Evolutionary conservation across 2,113 vertebrate species (phyloP), one percentile per base, ranked within the genome.

Genomic region (Varanus salvator): DNA sequence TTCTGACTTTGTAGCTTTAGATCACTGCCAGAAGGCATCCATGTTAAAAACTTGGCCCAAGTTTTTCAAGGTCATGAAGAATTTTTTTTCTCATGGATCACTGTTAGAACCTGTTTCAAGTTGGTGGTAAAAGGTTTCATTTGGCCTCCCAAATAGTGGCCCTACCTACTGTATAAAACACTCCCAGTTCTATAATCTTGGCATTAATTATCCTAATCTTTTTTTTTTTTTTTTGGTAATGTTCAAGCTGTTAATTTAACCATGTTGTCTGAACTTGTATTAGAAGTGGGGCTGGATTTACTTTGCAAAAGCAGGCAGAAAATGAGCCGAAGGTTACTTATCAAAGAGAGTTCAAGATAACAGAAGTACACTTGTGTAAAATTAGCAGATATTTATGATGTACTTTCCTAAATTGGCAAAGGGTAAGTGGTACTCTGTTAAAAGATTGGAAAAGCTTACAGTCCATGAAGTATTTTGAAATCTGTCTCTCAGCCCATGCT

Each of bases 181-280:
- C 95, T 96, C 95, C 92, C 95, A 91, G 92, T 96, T 96, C 95
- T 96, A 95, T 96, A 95, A 96, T 96, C 95, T 97, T 97, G 96
- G 95, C 96, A 96, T 97, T 96, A 96, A 96, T 97, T 97, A 96
- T 93, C 94, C 89, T 97, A 97, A 97, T 97, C 96, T 97, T 94
- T 96, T 96, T 95, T 95, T 66, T 54, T 96, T 95, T 95, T 78
- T 80, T 69, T 66, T 29, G 4, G 92, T 96, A 96, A 94, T 95
- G 96, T 95, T 95, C 96, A 96, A 94, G 96, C 92, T 96, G 95
- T 97, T 96, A 96, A 96, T 96, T 97, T 97, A 95, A 92, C 93
- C 90, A 95, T 87, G 94, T 89, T 97, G 96, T 96, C 96, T 96
- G 96, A 96, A 97, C 96, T 96, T 97, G 96, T 95, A 95, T 93